Evolutionary conservation across 2,888 invertebrate genomes (phyloP).

Genomic region (Steinernema carpocapsae): DNA sequence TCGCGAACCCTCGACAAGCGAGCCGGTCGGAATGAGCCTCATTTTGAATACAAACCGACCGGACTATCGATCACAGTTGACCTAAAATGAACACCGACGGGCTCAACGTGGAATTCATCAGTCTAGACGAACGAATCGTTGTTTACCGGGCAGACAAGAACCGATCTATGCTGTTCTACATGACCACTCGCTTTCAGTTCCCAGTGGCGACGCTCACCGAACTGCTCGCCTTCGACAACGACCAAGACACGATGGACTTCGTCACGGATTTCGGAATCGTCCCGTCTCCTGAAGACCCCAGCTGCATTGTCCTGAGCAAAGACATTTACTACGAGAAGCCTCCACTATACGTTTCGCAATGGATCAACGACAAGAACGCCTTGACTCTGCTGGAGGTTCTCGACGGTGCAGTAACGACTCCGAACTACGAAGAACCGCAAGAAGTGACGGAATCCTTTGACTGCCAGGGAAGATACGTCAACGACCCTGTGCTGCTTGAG

Average conservation of each 20-base stretch:
- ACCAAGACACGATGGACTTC: slow-evolving; percentile 43
- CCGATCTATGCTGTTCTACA: too few species aligned
- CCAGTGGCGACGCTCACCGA: not conserved
- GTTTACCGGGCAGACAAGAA: too few species aligned
- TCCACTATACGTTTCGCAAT: not conserved
- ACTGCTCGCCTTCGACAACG: slow-evolving; percentile 51
- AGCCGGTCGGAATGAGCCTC: too few species aligned
- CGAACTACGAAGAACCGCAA: not conserved
- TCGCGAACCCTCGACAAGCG: too few species aligned
- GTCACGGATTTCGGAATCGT: slow-evolving; percentile 42
- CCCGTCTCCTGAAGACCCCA: not conserved
- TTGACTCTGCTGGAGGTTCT: not conserved
- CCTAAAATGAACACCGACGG: too few species aligned
- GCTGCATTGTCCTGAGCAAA: not conserved
- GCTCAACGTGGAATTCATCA: too few species aligned
- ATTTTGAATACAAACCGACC: too few species aligned
- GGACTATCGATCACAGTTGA: too few species aligned
- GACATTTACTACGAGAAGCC: not conserved
- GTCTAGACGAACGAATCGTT: too few species aligned
- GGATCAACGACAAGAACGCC: not conserved
- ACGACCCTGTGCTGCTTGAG: too few species aligned
- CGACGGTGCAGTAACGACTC: not conserved
- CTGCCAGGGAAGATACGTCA: too few species aligned
- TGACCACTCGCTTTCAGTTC: too few species aligned
- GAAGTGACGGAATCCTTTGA: not conserved